Evolutionary conservation across 2,113 vertebrate species (phyloP).

Genomic region (Maccullochella peelii): DNA sequence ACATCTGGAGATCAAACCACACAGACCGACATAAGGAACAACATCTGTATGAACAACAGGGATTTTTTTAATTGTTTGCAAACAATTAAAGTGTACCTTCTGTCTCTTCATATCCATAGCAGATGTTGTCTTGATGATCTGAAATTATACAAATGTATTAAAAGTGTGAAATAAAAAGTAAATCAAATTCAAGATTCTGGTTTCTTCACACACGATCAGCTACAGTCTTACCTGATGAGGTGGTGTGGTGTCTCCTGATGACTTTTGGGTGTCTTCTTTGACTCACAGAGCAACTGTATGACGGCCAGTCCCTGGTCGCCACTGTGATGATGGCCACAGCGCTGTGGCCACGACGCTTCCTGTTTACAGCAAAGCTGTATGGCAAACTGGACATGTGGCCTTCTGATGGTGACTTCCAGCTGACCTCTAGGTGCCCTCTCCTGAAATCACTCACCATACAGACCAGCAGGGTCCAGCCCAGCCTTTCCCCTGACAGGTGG

Average conservation of each 20-base stretch:
- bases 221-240: slow-evolving; percentile 53
- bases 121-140: slow-evolving; percentile 57
- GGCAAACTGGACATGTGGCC: slow-evolving; percentile 4
- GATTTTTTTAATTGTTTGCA: background rate
- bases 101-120: slow-evolving; percentile 42
- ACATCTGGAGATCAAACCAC: slow-evolving; percentile 59
- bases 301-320: slow-evolving; percentile 77
- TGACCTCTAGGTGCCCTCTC: slow-evolving; percentile 75
- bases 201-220: background rate
- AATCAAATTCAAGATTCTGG: background rate
- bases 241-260: slow-evolving; percentile 38
- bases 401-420: slow-evolving; percentile 77
- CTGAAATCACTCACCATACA: slow-evolving; percentile 82
- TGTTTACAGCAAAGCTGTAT: slow-evolving; percentile 56
- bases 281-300: slow-evolving; percentile 80
- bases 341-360: slow-evolving; percentile 52
- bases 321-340: slow-evolving; percentile 73
- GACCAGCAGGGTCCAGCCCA: slow-evolving; percentile 81
- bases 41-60: background rate
- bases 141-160: slow-evolving; percentile 18
- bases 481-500: slow-evolving; percentile 75
- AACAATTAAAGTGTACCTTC: slow-evolving; percentile 41
- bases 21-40: slow-evolving; percentile 3
- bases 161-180: background rate
- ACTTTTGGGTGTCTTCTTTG: slow-evolving; percentile 58